Conservation (phyloP, 2,888 invertebrate genomes). For the Halictus quadricinctus region DNA sequence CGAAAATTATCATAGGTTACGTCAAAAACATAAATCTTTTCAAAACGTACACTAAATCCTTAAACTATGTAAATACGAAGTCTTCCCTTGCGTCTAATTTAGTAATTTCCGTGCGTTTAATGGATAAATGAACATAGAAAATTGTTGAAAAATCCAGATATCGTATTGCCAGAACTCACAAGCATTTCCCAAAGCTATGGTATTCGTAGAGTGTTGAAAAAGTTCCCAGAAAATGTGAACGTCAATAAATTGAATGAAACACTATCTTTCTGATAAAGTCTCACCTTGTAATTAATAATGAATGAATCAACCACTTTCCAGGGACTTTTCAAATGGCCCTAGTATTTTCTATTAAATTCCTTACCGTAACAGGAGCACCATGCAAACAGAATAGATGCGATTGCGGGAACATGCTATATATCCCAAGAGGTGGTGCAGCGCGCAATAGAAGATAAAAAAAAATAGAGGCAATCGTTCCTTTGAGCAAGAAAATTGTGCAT, state of each 20-base stretch:
- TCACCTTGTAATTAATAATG: neutral
- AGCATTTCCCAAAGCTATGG: neutral
- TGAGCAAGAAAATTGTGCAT: constrained; percentile 12
- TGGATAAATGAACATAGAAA: too few species aligned
- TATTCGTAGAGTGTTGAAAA: neutral
- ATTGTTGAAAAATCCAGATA: too few species aligned
- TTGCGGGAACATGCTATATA: constrained; percentile 4
- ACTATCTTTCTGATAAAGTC: neutral
- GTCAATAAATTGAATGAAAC: neutral
- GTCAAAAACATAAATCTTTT: too few species aligned
- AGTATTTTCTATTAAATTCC: neutral
- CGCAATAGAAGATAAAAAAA: neutral
- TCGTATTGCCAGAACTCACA: neutral
- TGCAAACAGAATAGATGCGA: neutral
- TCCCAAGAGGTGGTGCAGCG: neutral
- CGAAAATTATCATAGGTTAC: too few species aligned
- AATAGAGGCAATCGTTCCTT: constrained; percentile 2
- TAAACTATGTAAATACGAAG: too few species aligned
- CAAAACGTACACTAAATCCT: too few species aligned
- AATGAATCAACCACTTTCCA: neutral
- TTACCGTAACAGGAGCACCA: neutral
- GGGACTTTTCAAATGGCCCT: neutral
- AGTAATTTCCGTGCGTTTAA: too few species aligned
- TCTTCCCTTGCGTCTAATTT: too few species aligned
- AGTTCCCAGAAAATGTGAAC: neutral